A percentile compares a stretch with the other conserved stretches of the same genome.
Evolutionary conservation across 64 coral and sea anemone species (phyloP).

Genomic region (Stichodactyla helianthus): DNA sequence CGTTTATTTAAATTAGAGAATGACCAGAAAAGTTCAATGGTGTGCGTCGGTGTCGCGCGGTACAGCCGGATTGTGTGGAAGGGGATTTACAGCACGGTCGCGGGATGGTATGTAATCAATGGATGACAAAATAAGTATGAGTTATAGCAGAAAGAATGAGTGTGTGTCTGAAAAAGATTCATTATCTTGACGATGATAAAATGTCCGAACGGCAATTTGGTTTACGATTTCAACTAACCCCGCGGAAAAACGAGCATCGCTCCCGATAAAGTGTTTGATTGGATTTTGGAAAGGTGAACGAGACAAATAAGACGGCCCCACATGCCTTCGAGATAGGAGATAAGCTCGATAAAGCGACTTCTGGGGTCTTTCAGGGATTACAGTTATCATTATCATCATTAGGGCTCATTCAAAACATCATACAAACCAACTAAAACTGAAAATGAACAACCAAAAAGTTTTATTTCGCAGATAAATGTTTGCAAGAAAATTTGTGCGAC

Average conservation of each 20-base stretch:
- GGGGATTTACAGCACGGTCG: neutral
- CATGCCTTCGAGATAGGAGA: slow-evolving; percentile 6
- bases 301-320: slow-evolving; percentile 6
- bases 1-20: neutral
- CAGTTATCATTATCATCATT: neutral
- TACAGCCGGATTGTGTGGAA: neutral
- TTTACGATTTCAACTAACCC: slow-evolving; percentile 4
- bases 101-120: slow-evolving; percentile 3
- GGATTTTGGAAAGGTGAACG: neutral
- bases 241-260: neutral
- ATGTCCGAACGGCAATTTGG: neutral
- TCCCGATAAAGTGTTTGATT: slow-evolving; percentile 15
- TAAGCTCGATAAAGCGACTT: slow-evolving; percentile 9
- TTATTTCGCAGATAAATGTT: neutral
- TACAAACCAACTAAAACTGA: neutral
- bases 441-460: neutral
- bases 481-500: neutral
- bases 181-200: neutral
- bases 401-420: neutral
- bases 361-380: neutral
- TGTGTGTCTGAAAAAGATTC: neutral
- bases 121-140: neutral
- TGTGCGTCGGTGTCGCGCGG: neutral
- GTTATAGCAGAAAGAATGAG: neutral
- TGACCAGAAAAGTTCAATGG: neutral